Conservation (phyloP, 92 coral and sea anemone species). For the Paramuricea clavata region DNA sequence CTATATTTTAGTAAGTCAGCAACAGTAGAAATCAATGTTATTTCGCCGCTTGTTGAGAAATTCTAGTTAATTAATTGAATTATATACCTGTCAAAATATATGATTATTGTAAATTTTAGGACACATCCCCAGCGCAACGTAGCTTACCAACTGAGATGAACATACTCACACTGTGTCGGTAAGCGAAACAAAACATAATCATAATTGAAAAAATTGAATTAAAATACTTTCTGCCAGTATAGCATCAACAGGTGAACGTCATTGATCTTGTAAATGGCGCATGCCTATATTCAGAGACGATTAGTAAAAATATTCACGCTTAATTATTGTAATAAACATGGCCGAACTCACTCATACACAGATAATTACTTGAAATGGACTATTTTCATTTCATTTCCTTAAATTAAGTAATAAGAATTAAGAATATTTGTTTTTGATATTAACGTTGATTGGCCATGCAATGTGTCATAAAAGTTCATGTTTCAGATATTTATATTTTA, state of each 20-base stretch:
- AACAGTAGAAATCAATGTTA: neutral
- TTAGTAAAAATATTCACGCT: neutral
- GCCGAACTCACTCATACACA: neutral
- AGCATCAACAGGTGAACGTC: slow-evolving; percentile 1
- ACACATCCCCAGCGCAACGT: neutral
- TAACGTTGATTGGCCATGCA: no score
- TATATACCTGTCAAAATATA: neutral
- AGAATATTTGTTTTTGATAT: neutral
- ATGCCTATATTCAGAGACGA: neutral
- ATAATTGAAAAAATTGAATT: slow-evolving; percentile 49
- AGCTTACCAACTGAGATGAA: slow-evolving; percentile 20
- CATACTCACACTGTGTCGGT: slow-evolving; percentile 52
- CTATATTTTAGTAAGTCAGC: no score
- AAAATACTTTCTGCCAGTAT: slow-evolving; percentile 43
- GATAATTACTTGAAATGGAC: slow-evolving; percentile 18
- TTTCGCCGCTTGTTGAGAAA: neutral
- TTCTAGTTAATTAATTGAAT: neutral
- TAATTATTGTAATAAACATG: neutral
- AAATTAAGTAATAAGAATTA: neutral
- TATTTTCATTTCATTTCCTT: neutral
- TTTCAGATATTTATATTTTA: no score
- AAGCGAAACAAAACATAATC: neutral
- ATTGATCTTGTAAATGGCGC: neutral
- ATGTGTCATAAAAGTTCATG: no score
- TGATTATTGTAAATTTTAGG: neutral